Conservation (phyloP, 2,113 vertebrate genomes). For the Bubo blakistoni region DNA sequence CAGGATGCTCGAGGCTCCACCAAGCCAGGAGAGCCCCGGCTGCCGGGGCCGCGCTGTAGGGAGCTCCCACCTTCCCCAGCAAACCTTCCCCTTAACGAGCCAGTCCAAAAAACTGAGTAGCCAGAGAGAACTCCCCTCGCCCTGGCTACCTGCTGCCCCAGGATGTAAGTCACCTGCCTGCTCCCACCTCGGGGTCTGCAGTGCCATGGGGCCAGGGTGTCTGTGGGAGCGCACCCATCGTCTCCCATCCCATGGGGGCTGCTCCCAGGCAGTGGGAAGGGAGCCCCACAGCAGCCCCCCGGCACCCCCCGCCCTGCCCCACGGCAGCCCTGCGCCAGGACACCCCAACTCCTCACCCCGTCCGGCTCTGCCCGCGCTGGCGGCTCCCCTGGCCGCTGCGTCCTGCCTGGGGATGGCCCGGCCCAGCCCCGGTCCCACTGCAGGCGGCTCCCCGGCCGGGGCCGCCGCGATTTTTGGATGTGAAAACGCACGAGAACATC, state of each 20-base stretch:
- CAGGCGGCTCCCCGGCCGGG: neutral
- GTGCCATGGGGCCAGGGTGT: neutral
- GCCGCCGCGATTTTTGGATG: accelerated
- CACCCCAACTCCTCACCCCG: neutral
- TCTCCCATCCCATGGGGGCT: neutral
- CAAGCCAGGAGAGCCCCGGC: neutral
- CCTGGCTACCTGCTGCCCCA: neutral
- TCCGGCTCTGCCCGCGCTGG: neutral
- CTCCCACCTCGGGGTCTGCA: neutral
- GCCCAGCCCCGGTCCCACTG: neutral
- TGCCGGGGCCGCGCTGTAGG: neutral
- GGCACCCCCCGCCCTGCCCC: neutral
- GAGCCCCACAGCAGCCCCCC: neutral
- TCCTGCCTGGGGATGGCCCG: neutral
- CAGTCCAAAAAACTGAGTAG: neutral
- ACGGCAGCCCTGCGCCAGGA: neutral
- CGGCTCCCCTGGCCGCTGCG: accelerated
- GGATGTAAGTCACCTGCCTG: neutral
- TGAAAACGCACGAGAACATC: accelerated
- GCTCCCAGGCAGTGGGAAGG: neutral
- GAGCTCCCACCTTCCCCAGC: neutral
- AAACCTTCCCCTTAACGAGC: neutral
- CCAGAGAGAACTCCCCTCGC: too few relatives aligned
- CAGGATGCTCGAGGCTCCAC: neutral
- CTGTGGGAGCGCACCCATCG: accelerated